Conservation (phyloP, 2,888 invertebrate genomes). For the Hydrotaea diabolus region DNA sequence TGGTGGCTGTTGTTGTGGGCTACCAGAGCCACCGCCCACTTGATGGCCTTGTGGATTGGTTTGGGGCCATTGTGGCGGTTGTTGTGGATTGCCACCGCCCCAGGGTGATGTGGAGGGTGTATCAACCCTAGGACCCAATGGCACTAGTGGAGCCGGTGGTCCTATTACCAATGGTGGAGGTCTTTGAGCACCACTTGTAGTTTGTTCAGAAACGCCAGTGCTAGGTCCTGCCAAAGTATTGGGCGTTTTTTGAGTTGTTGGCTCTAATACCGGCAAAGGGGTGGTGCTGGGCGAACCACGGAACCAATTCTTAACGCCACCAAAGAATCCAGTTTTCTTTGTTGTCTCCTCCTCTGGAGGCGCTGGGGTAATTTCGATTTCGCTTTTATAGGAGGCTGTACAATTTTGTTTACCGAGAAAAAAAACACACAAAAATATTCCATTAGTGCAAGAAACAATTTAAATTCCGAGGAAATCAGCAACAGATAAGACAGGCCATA, state of each 20-base stretch:
- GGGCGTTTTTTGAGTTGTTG: slow-evolving; percentile 58
- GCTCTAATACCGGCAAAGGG: slow-evolving; percentile 52
- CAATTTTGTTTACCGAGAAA: background rate
- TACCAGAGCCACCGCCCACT: background rate
- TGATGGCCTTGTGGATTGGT: background rate
- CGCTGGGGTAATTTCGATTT: slow-evolving; percentile 76
- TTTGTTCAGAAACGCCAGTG: background rate
- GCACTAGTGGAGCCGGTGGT: slow-evolving; percentile 75
- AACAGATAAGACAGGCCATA: slow-evolving; percentile 48
- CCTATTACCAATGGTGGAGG: slow-evolving; percentile 75
- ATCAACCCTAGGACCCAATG: slow-evolving; percentile 77
- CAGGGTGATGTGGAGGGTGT: slow-evolving; percentile 76
- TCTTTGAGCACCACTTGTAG: slow-evolving; percentile 55
- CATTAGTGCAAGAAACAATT: background rate
- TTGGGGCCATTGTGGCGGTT: slow-evolving; percentile 72
- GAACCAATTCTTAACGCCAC: slow-evolving; percentile 77
- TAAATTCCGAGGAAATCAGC: slow-evolving; percentile 19
- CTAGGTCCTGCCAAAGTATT: slow-evolving; percentile 14
- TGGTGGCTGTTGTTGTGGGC: slow-evolving; percentile 18
- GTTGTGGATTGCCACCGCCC: slow-evolving; percentile 69
- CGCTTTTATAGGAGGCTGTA: slow-evolving; percentile 74
- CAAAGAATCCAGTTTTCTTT: slow-evolving; percentile 76
- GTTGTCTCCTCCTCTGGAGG: slow-evolving; percentile 74
- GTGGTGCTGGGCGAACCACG: slow-evolving; percentile 70
- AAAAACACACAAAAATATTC: background rate